Percentiles rank a stretch among this genome's conserved stretches.
phyloP scores from a whole-genome alignment of 2,888 invertebrate genomes.

The Dolichomitus sp. region DNA sequence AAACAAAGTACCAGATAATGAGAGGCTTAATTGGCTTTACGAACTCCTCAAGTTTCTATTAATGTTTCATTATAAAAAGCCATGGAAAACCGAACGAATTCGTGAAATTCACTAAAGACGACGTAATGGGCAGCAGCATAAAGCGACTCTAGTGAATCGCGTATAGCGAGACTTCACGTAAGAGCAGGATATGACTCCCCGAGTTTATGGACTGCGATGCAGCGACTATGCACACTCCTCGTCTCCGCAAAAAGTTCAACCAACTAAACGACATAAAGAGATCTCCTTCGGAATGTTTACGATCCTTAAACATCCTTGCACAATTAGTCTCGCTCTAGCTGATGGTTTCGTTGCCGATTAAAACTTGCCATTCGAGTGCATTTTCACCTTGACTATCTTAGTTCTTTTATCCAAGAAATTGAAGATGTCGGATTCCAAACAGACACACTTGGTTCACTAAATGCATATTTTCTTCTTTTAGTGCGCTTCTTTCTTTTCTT shows the following conservation, averaged over 20 bases:
- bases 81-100: conserved; percentile 1
- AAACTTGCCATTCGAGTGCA: background rate
- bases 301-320: conserved; percentile 19
- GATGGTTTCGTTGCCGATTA: conserved; percentile 16
- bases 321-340: conserved; percentile 25
- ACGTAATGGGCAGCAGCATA: background rate
- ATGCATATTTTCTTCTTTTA: conserved; percentile 2
- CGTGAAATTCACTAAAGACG: background rate
- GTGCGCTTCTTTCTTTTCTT: background rate
- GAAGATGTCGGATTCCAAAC: background rate
- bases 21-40: background rate
- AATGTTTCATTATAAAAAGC: background rate
- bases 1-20: background rate
- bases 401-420: conserved; percentile 8
- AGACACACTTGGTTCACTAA: background rate
- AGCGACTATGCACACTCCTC: background rate
- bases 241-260: background rate
- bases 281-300: conserved; percentile 25
- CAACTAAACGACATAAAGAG: conserved; percentile 10
- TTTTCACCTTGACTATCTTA: conserved; percentile 11
- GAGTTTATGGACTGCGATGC: conserved; percentile 29
- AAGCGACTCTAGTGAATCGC: background rate
- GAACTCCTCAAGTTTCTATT: background rate
- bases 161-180: background rate
- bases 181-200: background rate